Evolutionary conservation across 2,888 invertebrate species (phyloP).

Genomic region (Dyspetes luteomarginatus): DNA sequence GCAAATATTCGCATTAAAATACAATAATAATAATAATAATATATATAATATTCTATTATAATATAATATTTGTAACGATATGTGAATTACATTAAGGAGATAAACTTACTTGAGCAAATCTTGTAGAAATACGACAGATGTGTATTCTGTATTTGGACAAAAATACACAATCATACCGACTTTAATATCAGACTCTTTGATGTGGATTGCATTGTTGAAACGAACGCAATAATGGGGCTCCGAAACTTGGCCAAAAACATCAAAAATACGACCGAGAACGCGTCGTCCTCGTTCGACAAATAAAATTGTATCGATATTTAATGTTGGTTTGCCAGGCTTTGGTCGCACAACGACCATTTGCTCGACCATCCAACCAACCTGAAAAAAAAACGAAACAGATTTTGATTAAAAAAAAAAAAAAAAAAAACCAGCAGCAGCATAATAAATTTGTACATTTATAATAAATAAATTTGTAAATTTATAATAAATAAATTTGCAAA

Average conservation of each 20-base stretch:
- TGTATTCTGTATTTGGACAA: slow-evolving; percentile 91
- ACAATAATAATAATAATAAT: slow-evolving; percentile 17
- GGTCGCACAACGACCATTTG: slow-evolving; percentile 89
- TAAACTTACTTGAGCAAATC: slow-evolving; percentile 89
- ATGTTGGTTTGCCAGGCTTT: slow-evolving; percentile 89
- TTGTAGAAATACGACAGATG: slow-evolving; percentile 90
- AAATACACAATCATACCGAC: slow-evolving; percentile 91
- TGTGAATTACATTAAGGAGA: not conserved
- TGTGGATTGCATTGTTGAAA: slow-evolving; percentile 92
- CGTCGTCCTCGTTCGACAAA: slow-evolving; percentile 92
- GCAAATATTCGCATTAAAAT: slow-evolving; percentile 50
- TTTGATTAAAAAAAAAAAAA: slow-evolving; percentile 7
- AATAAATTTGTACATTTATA: not conserved
- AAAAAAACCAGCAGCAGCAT: not conserved
- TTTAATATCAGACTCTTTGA: slow-evolving; percentile 87
- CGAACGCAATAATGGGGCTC: slow-evolving; percentile 95
- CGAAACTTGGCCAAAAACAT: slow-evolving; percentile 94
- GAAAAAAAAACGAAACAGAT: slow-evolving; percentile 55
- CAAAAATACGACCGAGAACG: slow-evolving; percentile 92
- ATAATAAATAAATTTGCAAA: no score
- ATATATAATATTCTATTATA: slow-evolving; percentile 9
- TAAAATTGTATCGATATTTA: slow-evolving; percentile 94
- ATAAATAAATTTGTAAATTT: no score
- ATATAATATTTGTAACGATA: slow-evolving; percentile 10
- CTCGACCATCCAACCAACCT: slow-evolving; percentile 83